These are phyloP conservation scores for Athalia circularis DNA, from an alignment of 2,888 invertebrate species.

Conservation along the genomic window DNA sequence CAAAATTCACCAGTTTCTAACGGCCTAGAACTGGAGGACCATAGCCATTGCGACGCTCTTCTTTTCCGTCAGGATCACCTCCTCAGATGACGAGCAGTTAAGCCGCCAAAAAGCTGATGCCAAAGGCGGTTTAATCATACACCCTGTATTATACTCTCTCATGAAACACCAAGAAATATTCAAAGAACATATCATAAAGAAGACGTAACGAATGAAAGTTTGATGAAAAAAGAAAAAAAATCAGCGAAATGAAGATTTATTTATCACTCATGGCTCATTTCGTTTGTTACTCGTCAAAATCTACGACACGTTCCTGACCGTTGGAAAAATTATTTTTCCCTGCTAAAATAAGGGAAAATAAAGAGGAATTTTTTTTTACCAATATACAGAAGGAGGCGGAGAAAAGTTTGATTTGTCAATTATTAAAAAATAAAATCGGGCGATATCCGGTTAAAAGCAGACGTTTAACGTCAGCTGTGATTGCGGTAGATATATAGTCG, in stretches of 20 bases:
- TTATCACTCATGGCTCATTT: neutral
- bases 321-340: too few species aligned
- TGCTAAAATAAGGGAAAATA: too few species aligned
- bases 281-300: too few species aligned
- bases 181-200: neutral
- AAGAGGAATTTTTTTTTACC: too few species aligned
- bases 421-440: slow-evolving; percentile 18
- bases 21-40: neutral
- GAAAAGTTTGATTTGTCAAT: neutral
- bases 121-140: slow-evolving; percentile 60
- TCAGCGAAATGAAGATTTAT: neutral
- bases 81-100: slow-evolving; percentile 69
- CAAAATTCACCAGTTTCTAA: neutral
- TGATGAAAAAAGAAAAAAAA: neutral
- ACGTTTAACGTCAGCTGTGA: slow-evolving; percentile 16
- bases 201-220: neutral
- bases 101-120: slow-evolving; percentile 66
- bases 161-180: neutral
- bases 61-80: slow-evolving; percentile 63
- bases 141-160: neutral
- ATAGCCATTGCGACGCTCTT: slow-evolving; percentile 21
- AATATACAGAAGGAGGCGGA: too few species aligned
- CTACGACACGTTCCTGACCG: too few species aligned
- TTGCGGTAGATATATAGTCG: slow-evolving; percentile 14
- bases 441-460: slow-evolving; percentile 62